Evolutionary conservation across 2,797 vertebrate genomes (phyloP).

Genomic region (Melopsittacus undulatus): DNA sequence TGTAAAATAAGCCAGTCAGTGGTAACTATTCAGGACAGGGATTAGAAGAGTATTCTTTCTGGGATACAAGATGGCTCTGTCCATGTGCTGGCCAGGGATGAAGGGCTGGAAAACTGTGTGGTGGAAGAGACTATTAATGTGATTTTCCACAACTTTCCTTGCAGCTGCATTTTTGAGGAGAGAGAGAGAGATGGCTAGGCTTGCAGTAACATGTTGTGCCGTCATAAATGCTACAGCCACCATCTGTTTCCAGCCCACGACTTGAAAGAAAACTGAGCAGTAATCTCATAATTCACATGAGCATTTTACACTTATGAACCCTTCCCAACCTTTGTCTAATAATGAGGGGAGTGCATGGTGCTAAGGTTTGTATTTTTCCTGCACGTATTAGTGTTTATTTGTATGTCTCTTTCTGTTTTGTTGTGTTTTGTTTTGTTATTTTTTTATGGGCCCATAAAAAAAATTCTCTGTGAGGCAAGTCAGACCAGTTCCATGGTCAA

Average conservation of each 20-base stretch:
- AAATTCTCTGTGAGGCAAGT: neutral
- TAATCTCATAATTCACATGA: slow-evolving; percentile 68
- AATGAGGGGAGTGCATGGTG: slow-evolving; percentile 53
- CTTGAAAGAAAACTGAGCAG: slow-evolving; percentile 72
- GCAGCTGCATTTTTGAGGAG: slow-evolving; percentile 66
- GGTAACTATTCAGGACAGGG: slow-evolving; percentile 32
- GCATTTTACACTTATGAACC: slow-evolving; percentile 57
- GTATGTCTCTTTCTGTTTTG: slow-evolving; percentile 47
- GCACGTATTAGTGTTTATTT: slow-evolving; percentile 52
- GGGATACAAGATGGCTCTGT: slow-evolving; percentile 57
- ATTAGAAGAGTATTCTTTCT: slow-evolving; percentile 41
- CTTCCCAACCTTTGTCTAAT: slow-evolving; percentile 63
- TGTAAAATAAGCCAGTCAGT: slow-evolving; percentile 22
- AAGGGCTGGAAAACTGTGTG: slow-evolving; percentile 55
- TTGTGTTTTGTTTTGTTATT: neutral
- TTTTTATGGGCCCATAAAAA: neutral
- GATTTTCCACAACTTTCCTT: slow-evolving; percentile 64
- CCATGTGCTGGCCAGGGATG: slow-evolving; percentile 54
- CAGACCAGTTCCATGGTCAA: neutral
- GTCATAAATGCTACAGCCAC: slow-evolving; percentile 65
- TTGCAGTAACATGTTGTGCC: slow-evolving; percentile 70
- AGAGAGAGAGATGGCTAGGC: slow-evolving; percentile 40
- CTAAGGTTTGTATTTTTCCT: slow-evolving; percentile 67
- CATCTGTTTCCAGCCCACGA: slow-evolving; percentile 67
- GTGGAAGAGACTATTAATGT: slow-evolving; percentile 59